A percentile compares a stretch with the other conserved stretches of the same genome.
Conservation (phyloP, 1,140 invertebrate species). For the Yoshiicerus persimilis region DNA sequence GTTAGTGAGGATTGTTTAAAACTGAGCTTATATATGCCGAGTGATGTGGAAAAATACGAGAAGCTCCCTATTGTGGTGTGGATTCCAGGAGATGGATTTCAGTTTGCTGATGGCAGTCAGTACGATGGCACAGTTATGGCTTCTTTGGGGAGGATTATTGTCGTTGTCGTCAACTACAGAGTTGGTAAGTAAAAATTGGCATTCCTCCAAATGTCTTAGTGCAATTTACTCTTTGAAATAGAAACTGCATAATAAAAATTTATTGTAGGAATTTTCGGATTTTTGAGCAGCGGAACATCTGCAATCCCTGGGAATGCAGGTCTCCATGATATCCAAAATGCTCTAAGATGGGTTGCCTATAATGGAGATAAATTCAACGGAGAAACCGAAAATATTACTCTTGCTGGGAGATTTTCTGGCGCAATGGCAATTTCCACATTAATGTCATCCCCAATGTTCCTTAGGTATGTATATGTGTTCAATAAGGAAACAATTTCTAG, state of each 20-base stretch:
- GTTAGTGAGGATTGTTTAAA: conserved; percentile 51
- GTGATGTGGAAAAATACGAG: not conserved
- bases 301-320: conserved; percentile 62
- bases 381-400: conserved; percentile 58
- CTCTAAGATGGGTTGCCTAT: conserved; percentile 57
- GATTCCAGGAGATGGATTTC: conserved; percentile 51
- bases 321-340: conserved; percentile 61
- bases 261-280: conserved; percentile 56
- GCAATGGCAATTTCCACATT: conserved; percentile 50
- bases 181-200: conserved; percentile 42
- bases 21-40: conserved; percentile 50
- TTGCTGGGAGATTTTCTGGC: conserved; percentile 57
- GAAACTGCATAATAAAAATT: not conserved
- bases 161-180: conserved; percentile 55
- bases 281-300: conserved; percentile 56
- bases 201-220: no score
- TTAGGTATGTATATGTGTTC: not conserved
- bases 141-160: conserved; percentile 50
- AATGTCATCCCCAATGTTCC: conserved; percentile 45
- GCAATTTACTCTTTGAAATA: no score
- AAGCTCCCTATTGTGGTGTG: conserved; percentile 49
- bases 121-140: conserved; percentile 50
- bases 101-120: conserved; percentile 50
- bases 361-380: conserved; percentile 62
- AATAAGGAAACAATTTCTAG: not conserved